Evolutionary conservation across 1,140 invertebrate genomes (phyloP).

Genomic region (Ooceraea biroi): DNA sequence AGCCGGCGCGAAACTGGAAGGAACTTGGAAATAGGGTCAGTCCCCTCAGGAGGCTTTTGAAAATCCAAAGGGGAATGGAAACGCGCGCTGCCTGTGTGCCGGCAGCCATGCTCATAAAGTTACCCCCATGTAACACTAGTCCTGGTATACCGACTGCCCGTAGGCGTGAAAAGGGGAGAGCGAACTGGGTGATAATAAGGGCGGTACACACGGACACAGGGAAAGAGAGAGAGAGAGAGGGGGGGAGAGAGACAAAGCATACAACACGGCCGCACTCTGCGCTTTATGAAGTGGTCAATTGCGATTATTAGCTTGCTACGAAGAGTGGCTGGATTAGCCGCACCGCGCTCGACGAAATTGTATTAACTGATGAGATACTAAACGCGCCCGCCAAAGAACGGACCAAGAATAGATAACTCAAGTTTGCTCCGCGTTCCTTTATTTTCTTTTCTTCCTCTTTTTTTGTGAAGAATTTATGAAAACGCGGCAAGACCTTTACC

Average conservation of each 20-base stretch:
- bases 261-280: background rate
- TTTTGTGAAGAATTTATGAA: no score
- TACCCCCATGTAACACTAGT: conserved; percentile 49
- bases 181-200: conserved; percentile 49
- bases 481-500: no score
- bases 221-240: background rate
- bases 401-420: background rate
- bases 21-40: conserved; percentile 58
- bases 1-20: conserved; percentile 15
- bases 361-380: background rate
- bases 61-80: conserved; percentile 46
- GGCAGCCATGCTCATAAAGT: conserved; percentile 53
- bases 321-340: background rate
- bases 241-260: background rate
- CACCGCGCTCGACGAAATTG: background rate
- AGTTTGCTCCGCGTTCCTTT: background rate
- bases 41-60: conserved; percentile 59
- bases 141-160: conserved; percentile 18
- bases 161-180: conserved; percentile 50
- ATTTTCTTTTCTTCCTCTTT: no score
- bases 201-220: background rate
- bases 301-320: conserved; percentile 11
- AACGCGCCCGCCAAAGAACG: background rate
- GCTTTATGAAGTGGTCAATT: conserved; percentile 26
- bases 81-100: conserved; percentile 2